A percentile compares a stretch with the other conserved stretches of the same genome.
Evolutionary conservation across 1,140 invertebrate species (phyloP).

Genomic region (Mamestra configurata): DNA sequence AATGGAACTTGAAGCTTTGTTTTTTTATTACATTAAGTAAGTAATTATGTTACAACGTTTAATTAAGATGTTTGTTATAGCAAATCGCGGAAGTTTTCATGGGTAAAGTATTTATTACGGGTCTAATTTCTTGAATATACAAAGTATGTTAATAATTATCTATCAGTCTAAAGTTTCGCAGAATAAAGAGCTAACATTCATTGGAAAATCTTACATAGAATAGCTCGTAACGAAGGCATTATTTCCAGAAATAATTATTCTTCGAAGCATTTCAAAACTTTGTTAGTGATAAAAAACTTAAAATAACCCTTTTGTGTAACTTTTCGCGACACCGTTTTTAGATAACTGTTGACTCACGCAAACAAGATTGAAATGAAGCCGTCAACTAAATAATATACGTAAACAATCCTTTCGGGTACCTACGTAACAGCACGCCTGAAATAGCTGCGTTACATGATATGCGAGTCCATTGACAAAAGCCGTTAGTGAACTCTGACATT

Average conservation of each 20-base stretch:
- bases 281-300: background rate
- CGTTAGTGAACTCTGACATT: constrained; percentile 34
- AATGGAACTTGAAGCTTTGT: too few relatives aligned
- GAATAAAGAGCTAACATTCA: too few relatives aligned
- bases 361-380: constrained; percentile 4
- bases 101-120: background rate
- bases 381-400: constrained; percentile 4
- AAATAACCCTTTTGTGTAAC: constrained; percentile 9
- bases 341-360: background rate
- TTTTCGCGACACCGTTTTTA: background rate
- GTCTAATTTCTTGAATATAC: too few relatives aligned
- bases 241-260: background rate
- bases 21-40: too few relatives aligned
- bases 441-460: constrained; percentile 6
- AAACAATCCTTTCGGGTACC: background rate
- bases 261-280: background rate
- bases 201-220: too few relatives aligned
- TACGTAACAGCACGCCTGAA: background rate
- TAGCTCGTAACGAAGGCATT: background rate
- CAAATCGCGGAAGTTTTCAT: background rate
- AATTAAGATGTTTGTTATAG: background rate
- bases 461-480: constrained; percentile 10
- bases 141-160: too few relatives aligned
- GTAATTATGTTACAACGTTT: background rate
- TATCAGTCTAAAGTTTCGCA: too few relatives aligned